Evolutionary conservation across 64 coral and sea anemone genomes (phyloP).

Genomic region (Montipora efflorescens): DNA sequence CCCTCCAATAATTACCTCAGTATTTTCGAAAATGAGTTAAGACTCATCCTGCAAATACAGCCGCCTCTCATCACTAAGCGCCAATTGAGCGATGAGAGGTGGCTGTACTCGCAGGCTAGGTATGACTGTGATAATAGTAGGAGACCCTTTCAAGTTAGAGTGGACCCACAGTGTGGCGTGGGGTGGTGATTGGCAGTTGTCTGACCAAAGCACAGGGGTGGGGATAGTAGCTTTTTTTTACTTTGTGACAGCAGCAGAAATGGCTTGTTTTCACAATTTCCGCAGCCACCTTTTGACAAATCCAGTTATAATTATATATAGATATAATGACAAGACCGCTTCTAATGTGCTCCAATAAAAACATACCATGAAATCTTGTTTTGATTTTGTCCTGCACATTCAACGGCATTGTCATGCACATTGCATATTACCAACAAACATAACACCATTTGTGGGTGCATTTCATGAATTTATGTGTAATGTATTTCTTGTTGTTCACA

Average conservation of each 20-base stretch:
- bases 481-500: background rate
- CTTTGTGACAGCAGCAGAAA: too few relatives aligned
- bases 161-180: background rate
- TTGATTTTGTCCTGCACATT: background rate
- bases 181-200: too few relatives aligned
- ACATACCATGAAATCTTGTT: background rate
- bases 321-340: too few relatives aligned
- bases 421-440: background rate
- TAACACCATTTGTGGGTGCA: background rate
- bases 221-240: too few relatives aligned
- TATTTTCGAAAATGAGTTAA: background rate
- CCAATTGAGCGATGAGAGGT: background rate
- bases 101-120: background rate
- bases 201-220: too few relatives aligned
- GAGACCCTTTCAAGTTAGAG: background rate
- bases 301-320: too few relatives aligned
- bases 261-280: too few relatives aligned
- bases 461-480: background rate
- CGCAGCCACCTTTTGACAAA: too few relatives aligned
- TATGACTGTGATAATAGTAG: background rate
- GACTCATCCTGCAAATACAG: background rate
- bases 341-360: background rate
- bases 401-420: background rate
- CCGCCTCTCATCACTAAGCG: background rate
- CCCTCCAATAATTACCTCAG: background rate